phyloP scores from a whole-genome alignment of 2,113 vertebrate genomes.

The Petroica traversi region DNA sequence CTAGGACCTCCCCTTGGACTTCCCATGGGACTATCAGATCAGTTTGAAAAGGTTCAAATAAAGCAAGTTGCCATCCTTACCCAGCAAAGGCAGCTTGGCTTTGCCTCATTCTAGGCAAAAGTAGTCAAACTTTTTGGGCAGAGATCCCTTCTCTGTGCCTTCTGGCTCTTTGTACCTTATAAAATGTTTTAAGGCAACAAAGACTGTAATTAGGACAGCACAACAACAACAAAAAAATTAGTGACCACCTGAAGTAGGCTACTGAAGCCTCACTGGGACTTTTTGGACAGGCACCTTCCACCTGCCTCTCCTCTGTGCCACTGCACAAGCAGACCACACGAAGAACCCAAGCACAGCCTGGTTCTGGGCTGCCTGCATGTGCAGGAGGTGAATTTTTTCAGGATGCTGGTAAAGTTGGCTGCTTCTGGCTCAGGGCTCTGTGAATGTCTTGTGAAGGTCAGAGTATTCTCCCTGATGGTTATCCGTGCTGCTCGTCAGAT shows the following conservation, averaged over 20 bases:
- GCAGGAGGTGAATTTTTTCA: not conserved
- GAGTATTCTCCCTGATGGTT: not conserved
- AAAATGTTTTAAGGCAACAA: not conserved
- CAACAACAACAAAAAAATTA: not conserved
- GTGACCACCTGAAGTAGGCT: not conserved
- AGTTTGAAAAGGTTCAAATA: not conserved
- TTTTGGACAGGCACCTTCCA: not conserved
- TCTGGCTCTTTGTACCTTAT: not conserved
- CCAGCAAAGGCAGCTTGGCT: not conserved
- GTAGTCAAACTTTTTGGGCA: not conserved
- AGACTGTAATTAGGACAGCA: constrained; percentile 1
- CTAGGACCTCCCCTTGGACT: not conserved
- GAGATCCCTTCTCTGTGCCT: not conserved
- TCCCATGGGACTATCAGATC: not conserved
- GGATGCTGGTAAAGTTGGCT: not conserved
- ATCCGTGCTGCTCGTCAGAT: rapidly evolving
- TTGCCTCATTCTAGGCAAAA: not conserved
- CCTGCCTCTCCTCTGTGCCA: not conserved
- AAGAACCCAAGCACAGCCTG: not conserved
- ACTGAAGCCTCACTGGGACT: not conserved
- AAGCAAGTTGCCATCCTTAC: not conserved
- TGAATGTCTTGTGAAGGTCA: not conserved
- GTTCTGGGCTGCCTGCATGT: not conserved
- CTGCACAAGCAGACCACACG: not conserved
- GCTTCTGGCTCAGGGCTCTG: not conserved